phyloP scores from a whole-genome alignment of 2,888 invertebrate genomes.

The Sphaerophoria rueppellii region DNA sequence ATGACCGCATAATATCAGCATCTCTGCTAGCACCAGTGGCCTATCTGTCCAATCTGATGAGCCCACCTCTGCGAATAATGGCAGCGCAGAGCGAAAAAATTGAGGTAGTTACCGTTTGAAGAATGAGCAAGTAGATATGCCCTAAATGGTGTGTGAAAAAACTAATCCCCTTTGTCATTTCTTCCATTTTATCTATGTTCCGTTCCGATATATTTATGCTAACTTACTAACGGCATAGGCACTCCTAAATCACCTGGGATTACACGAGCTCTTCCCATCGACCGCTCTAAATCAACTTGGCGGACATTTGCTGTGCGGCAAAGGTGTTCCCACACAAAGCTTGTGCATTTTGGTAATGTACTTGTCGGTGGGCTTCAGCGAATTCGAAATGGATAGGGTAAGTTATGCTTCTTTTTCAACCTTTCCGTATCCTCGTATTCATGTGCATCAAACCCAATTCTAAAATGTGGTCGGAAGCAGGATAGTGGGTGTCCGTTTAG shows the following conservation, averaged over 20 bases:
- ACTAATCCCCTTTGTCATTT: conserved; percentile 64
- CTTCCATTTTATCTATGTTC: conserved; percentile 47
- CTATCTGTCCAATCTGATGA: conserved; percentile 77
- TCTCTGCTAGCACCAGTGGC: conserved; percentile 79
- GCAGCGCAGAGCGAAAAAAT: conserved; percentile 75
- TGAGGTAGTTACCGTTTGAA: conserved; percentile 73
- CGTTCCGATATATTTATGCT: conserved; percentile 11
- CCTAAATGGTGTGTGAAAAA: conserved; percentile 42
- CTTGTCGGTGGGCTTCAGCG: conserved; percentile 80
- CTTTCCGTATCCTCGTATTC: neutral
- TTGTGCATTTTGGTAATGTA: conserved; percentile 78
- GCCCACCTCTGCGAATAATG: conserved; percentile 77
- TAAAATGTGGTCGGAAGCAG: neutral
- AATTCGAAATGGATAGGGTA: conserved; percentile 80
- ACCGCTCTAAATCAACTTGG: conserved; percentile 80
- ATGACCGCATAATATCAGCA: conserved; percentile 76
- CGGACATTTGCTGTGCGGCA: conserved; percentile 78
- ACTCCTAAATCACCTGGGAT: conserved; percentile 79
- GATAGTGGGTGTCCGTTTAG: neutral
- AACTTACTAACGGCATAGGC: conserved; percentile 74
- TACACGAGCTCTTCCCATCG: conserved; percentile 79
- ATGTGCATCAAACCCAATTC: neutral
- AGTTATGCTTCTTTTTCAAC: conserved; percentile 74
- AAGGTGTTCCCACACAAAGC: conserved; percentile 78
- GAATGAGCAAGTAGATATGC: conserved; percentile 18